Base-by-base conservation (phyloP, 2,113 vertebrate species). In the Chelonoidis abingdonii region DNA sequence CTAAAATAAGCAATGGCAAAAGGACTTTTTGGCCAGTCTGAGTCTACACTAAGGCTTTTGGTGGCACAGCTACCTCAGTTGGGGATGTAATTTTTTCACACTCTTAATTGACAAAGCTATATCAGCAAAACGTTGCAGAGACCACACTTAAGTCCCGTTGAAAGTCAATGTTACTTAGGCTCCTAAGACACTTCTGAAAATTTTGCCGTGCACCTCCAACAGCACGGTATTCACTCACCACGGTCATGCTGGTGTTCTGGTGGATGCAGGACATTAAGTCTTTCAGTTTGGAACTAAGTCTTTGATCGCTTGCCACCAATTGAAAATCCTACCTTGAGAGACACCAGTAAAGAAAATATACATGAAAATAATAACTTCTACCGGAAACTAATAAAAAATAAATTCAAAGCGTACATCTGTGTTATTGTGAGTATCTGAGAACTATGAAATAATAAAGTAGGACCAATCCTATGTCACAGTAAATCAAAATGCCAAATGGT, bases 401-500 rank as follows among this genome's bases (percentile, higher is more conserved):
- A 89, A 92, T 80, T 31, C 10, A 93, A 94, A 83, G 44, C 10
- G 69, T 8, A 35, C 12, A 80, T 69, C 75, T 87, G 31, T 29
- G 80, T 38, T 79, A 76, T 78, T 89, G 50, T 49, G 38, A 8
- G 5, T 62, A 94, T 2, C 5, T 5, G 56, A 90, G 24, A 16
- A 83, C 13, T 65, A 88, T 35, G 65, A 94, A 92, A 82, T 25
- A 86, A 86, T 57, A 80, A 86, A 89, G 81, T 72, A 35, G 17
- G 80, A 85, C 72, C 8, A 81, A 92, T 16, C 4, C 22, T 86
- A 29, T 83, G 72, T 90, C 2, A 59, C 47, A 93, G 90, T 83
- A 95, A 92, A 95, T 87, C 54, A 93, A 89, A 87, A 90, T 24
- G 47, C 6, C 52, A 90, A 94, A 69, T 84, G 35, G 35, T n/a